These are phyloP conservation scores for Cosmia pyralina DNA, from an alignment of 2,888 invertebrate genomes.

Conservation along the genomic window DNA sequence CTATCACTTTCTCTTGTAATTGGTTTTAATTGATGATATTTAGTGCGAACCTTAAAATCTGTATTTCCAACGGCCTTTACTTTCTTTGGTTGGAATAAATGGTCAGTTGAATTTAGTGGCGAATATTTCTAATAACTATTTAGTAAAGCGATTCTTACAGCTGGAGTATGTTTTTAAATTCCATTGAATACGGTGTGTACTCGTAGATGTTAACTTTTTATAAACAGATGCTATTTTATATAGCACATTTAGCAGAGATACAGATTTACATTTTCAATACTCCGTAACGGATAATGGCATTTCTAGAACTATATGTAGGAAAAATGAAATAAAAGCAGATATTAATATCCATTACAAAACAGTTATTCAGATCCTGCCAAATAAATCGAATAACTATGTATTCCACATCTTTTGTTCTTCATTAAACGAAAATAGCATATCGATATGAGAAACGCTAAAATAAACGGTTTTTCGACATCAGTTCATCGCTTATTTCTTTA, in stretches of 20 bases:
- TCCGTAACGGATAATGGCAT: constrained; percentile 32
- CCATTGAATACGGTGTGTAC: constrained; percentile 23
- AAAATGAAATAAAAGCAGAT: not conserved
- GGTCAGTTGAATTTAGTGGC: constrained; percentile 28
- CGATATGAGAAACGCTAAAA: constrained; percentile 55
- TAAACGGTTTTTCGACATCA: constrained; percentile 49
- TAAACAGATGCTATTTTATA: constrained; percentile 26
- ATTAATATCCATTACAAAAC: constrained; percentile 9
- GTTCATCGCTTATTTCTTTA: constrained; percentile 68
- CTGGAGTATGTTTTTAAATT: constrained; percentile 25
- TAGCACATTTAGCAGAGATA: constrained; percentile 1
- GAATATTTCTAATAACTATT: constrained; percentile 28
- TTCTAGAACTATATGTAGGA: not conserved
- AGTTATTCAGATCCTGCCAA: constrained; percentile 8
- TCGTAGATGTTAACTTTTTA: constrained; percentile 30
- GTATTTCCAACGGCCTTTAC: constrained; percentile 19
- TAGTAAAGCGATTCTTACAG: constrained; percentile 23
- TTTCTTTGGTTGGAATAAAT: constrained; percentile 27
- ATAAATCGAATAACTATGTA: constrained; percentile 13
- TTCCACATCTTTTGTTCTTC: not conserved
- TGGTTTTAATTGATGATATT: constrained; percentile 72
- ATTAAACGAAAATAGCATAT: constrained; percentile 36
- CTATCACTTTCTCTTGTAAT: constrained; percentile 77
- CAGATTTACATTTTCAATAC: constrained; percentile 26
- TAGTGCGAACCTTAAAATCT: constrained; percentile 46